Evolutionary conservation across 2,113 vertebrate species (phyloP), one percentile per base, ranked within the genome.

Genomic region (Ornithorhynchus anatinus): DNA sequence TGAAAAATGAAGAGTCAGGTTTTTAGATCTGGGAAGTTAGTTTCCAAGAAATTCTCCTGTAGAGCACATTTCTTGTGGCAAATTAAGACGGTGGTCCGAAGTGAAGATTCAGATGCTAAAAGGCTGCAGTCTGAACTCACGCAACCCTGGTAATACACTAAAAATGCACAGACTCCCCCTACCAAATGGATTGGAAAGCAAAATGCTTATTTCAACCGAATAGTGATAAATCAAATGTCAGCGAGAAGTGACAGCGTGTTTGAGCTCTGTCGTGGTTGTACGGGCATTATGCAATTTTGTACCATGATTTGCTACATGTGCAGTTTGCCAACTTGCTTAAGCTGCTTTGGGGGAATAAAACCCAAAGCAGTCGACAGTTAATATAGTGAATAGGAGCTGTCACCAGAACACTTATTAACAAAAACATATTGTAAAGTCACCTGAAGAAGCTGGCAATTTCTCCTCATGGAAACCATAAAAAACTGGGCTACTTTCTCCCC

Each of bases 331-430:
- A 19, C 23, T 72, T 56, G 9, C 25, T 45, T 31, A 45, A 31
- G 45, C 12, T 10, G 40, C 27, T 59, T 19, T 39, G 35, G 31
- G 39, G n/a, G 69, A 69, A 57, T n/a, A n/a, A n/a, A 32, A 47
- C 8, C 16, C 59, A 56, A 51, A n/a, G n/a, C n/a, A n/a, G 52
- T 33, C 45, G 39, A 42, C 77, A 51, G 51, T 54, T 40, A 62
- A 66, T 35, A 37, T 66, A 37, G 25, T 44, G 23, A 54, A 10
- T 39, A 59, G 56, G 54, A 42, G 25, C 33, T 44, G 23, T 31
- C 35, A 37, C n/a, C 16, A 62, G 59, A 59, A 60, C 8, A 19
- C 14, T 63, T 51, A 70, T 63, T 59, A 73, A 77, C 38, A 38
- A 35, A 47, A 36, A 61, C 70, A 58, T 52, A 23, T 53, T 57